Evolutionary conservation across 1,140 invertebrate species (phyloP), one percentile per base, ranked within the genome.

Genomic region (Drosophila seguyi): DNA sequence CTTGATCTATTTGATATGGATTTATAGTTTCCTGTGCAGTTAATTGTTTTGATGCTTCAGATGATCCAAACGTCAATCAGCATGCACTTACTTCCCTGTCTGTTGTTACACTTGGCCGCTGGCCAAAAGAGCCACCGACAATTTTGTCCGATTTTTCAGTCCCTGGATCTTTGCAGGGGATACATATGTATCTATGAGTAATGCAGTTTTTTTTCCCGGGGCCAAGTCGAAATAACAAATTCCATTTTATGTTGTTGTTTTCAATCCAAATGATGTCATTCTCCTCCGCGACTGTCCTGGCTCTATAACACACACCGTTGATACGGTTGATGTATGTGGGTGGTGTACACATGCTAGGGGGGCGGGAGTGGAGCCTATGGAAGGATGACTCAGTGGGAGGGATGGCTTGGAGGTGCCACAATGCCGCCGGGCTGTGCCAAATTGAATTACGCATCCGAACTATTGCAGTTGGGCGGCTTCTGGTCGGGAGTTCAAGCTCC

Each of bases 371-470:
- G 20, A 16, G 11, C 42, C 65, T 20, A n/a, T 5, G 27, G 25
- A 58, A 62, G 80, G n/a, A 58, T 83, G 81, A 83, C 45, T 83
- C 81, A 83, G 69, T 31, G 14, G 60, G n/a, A 57, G 61, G 42
- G 36, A 36, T 16, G 68, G 44, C 20, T 50, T 72, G 36, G n/a
- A 72, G 44, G 41, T 41, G 56, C 36, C 57, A 62, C 36, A n/a
- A 1, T 29, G 42, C 41, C 50, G 25, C 39, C 42, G 52, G 27
- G 13, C 47, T 18, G 14, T 53, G 16, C 56, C 77, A 74, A 74
- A 74, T 74, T 74, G 20, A 74, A 74, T 74, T 74, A 74, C 57
- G 27, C 47, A 53, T 62, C 57, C 10, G 45, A 22, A 45, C 3
- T 34, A 25, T 7, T 61, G 57, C 71, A 74, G 47, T 74, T 74